Percentiles rank a stretch among this genome's conserved stretches.
Evolutionary conservation across 92 coral and sea anemone species (phyloP).

Genomic region (Paragorgia papillata): DNA sequence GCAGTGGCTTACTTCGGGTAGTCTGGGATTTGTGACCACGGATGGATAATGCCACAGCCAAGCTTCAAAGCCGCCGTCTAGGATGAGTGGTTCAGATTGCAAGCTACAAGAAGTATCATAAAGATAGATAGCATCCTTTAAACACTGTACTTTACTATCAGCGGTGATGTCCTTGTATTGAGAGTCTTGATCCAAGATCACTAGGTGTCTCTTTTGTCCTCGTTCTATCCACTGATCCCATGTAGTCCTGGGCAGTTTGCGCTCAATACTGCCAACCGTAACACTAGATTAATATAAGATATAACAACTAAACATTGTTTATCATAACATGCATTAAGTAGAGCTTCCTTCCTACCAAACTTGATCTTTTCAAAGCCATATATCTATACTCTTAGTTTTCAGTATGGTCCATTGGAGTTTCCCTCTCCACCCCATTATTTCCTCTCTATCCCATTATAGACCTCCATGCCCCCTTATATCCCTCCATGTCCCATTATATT

Average conservation of each 20-base stretch:
- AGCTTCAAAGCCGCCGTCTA: constrained; percentile 95
- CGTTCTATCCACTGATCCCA: constrained; percentile 82
- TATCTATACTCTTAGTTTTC: too few species aligned
- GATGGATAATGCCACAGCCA: constrained; percentile 99
- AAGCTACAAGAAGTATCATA: constrained; percentile 77
- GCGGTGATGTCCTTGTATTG: constrained; percentile 69
- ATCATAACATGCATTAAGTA: too few species aligned
- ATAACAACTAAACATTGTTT: too few species aligned
- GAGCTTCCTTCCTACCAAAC: too few species aligned
- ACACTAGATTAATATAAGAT: constrained; percentile 53
- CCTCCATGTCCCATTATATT: too few species aligned
- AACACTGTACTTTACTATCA: constrained; percentile 63
- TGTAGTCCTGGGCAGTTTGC: constrained; percentile 78
- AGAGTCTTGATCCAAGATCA: constrained; percentile 81
- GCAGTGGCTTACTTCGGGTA: constrained; percentile 84
- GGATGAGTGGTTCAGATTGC: constrained; percentile 74
- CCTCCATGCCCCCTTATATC: too few species aligned
- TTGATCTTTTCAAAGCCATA: too few species aligned
- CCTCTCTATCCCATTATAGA: too few species aligned
- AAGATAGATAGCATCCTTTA: constrained; percentile 86
- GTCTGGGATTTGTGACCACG: constrained; percentile 74
- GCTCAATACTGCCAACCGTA: constrained; percentile 85
- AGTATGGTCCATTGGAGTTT: too few species aligned
- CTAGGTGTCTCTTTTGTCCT: constrained; percentile 62
- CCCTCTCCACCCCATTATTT: too few species aligned